Evolutionary conservation across 2,888 invertebrate species (phyloP).

Genomic region (Andrena minutula): DNA sequence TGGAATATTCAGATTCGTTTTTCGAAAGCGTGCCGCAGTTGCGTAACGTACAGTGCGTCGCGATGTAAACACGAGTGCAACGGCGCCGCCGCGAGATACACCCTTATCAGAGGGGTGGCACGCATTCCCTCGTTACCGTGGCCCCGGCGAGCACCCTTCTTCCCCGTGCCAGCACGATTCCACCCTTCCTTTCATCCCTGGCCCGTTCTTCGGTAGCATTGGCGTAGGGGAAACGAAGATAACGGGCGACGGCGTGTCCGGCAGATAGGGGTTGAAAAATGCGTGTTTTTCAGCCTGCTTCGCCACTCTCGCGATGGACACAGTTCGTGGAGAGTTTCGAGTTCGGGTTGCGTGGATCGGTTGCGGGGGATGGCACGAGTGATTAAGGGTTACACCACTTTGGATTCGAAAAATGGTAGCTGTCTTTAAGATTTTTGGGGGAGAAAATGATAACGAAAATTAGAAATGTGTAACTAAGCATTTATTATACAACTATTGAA

Average conservation of each 20-base stretch:
- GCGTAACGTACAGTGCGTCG: conserved; percentile 60
- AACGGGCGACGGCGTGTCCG: conserved; percentile 66
- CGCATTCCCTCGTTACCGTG: conserved; percentile 78
- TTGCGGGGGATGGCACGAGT: no score
- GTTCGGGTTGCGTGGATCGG: not conserved
- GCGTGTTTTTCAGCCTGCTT: conserved; percentile 23
- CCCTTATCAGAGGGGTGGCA: conserved; percentile 76
- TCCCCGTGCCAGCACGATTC: conserved; percentile 7
- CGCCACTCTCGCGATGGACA: not conserved
- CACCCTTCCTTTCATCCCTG: conserved; percentile 52
- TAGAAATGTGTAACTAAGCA: no score
- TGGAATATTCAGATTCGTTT: no score
- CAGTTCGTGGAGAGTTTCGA: no score
- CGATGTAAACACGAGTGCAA: conserved; percentile 70
- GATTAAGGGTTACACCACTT: no score
- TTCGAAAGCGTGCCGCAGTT: conserved; percentile 30
- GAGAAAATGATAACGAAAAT: no score
- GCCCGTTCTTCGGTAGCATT: conserved; percentile 24
- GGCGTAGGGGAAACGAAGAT: conserved; percentile 65
- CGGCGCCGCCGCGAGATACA: conserved; percentile 66
- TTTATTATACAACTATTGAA: no score
- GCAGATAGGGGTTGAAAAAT: conserved; percentile 68
- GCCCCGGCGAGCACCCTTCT: conserved; percentile 52
- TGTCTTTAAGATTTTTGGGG: no score
- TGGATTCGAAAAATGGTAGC: no score